Conservation (phyloP, 2,888 invertebrate species). For the Strigamia crassipes region DNA sequence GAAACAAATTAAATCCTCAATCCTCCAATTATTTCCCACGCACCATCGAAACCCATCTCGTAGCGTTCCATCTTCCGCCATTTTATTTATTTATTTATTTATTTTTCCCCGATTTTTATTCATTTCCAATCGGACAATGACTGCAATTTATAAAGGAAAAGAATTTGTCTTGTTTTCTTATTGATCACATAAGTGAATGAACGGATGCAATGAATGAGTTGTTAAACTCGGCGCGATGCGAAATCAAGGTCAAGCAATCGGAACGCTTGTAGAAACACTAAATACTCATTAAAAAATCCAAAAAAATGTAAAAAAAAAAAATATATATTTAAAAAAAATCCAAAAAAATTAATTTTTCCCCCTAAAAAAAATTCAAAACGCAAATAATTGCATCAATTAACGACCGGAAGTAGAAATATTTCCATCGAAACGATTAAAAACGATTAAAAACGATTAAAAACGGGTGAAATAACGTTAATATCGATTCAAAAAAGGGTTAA, state of each 20-base stretch:
- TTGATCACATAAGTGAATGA: slow-evolving; percentile 22
- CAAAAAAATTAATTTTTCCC: not conserved
- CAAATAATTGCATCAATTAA: too few species aligned
- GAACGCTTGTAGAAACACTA: slow-evolving; percentile 3
- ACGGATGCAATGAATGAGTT: slow-evolving; percentile 30
- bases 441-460: not conserved
- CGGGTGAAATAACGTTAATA: not conserved
- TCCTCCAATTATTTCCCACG: slow-evolving; percentile 7
- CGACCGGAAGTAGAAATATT: not conserved
- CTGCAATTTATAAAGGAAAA: not conserved
- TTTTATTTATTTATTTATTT: not conserved
- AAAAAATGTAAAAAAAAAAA: not conserved
- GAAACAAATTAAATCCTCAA: not conserved
- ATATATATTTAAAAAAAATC: not conserved
- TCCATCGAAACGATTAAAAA: not conserved
- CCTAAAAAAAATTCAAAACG: not conserved
- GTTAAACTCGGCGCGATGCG: slow-evolving; percentile 19
- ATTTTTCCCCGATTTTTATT: too few species aligned
- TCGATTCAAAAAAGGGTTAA: not conserved
- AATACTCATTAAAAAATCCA: not conserved
- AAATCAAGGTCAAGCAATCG: slow-evolving; percentile 30
- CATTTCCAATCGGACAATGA: not conserved
- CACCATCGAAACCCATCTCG: too few species aligned
- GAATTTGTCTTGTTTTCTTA: slow-evolving; percentile 25
- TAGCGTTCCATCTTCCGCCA: too few species aligned